These are phyloP conservation scores for Pan paniscus DNA, from an alignment of 2,113 vertebrate genomes.

Conservation along the genomic window DNA sequence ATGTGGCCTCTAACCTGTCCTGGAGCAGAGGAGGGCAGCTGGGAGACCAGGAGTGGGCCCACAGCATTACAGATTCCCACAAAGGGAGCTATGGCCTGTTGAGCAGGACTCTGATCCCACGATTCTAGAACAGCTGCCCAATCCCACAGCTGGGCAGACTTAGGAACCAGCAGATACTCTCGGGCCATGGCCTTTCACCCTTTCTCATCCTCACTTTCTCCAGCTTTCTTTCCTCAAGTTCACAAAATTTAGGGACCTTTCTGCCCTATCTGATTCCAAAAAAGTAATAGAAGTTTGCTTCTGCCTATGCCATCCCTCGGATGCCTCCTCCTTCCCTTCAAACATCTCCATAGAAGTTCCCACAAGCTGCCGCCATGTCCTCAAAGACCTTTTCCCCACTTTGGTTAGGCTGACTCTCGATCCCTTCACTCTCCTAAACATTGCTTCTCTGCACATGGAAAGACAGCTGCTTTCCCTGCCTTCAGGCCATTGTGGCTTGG, in stretches of 20 bases:
- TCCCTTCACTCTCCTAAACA: neutral
- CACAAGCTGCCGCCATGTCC: neutral
- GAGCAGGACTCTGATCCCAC: neutral
- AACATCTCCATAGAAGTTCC: neutral
- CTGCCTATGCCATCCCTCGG: neutral
- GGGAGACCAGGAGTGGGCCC: neutral
- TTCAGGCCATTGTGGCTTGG: neutral
- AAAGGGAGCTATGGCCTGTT: neutral
- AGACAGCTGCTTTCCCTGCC: neutral
- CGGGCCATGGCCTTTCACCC: neutral
- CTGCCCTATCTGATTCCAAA: neutral
- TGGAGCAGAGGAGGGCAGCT: neutral
- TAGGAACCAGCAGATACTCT: neutral
- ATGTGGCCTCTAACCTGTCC: neutral
- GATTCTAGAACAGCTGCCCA: neutral
- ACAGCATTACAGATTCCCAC: neutral
- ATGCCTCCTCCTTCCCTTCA: neutral
- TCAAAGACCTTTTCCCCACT: neutral
- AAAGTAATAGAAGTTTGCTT: neutral
- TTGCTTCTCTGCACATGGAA: neutral
- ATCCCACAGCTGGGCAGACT: neutral
- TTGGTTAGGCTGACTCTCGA: neutral
- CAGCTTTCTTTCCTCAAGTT: neutral
- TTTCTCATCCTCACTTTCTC: neutral
- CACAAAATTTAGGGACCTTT: neutral